Percentiles rank a stretch among this genome's conserved stretches.
phyloP scores from a whole-genome alignment of 2,797 vertebrate genomes.

The Esox masquinongy region DNA sequence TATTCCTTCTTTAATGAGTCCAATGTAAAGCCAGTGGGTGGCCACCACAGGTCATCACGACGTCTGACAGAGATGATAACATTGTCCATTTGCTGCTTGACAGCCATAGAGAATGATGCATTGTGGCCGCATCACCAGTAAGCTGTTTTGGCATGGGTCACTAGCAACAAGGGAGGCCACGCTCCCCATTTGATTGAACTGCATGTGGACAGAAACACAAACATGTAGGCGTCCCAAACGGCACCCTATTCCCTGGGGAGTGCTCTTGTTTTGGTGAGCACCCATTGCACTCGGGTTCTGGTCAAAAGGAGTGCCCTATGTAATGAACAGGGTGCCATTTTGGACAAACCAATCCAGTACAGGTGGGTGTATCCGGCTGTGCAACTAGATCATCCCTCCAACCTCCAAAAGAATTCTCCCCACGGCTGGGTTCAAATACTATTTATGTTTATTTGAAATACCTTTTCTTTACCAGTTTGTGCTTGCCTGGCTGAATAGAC shows the following conservation, averaged over 20 bases:
- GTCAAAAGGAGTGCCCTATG: no score
- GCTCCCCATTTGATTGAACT: constrained; percentile 47
- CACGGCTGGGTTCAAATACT: not conserved
- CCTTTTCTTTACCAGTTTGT: not conserved
- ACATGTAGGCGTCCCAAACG: not conserved
- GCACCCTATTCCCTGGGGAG: not conserved
- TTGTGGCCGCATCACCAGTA: constrained; percentile 49
- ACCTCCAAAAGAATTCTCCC: constrained; percentile 27
- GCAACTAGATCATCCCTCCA: constrained; percentile 48
- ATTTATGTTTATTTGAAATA: not conserved
- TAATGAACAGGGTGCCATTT: no score
- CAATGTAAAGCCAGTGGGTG: constrained; percentile 18
- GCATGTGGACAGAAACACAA: constrained; percentile 28
- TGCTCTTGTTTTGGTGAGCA: no score
- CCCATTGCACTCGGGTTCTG: no score
- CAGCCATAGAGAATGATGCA: constrained; percentile 67
- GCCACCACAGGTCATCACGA: constrained; percentile 18
- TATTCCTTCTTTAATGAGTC: constrained; percentile 15
- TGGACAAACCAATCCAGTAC: constrained; percentile 19
- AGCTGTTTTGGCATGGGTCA: constrained; percentile 63
- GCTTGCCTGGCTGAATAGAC: not conserved
- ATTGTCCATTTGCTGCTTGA: constrained; percentile 67
- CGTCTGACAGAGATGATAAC: constrained; percentile 49
- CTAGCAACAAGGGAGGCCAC: constrained; percentile 46
- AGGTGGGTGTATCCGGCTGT: constrained; percentile 70